phyloP scores from a whole-genome alignment of 2,113 vertebrate genomes.

The Zosterops hypoxanthus region DNA sequence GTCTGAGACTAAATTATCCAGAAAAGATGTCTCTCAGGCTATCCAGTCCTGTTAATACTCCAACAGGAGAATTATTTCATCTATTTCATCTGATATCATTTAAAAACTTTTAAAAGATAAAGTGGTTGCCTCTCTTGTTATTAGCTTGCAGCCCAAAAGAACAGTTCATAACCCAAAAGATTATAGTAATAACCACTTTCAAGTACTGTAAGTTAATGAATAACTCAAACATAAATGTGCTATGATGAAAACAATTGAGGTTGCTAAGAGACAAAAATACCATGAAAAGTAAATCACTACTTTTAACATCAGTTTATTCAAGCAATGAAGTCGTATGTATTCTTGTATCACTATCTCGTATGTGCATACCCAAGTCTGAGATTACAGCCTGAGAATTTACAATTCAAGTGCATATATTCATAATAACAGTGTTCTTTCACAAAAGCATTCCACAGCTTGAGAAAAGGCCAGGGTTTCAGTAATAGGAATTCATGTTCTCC shows the following conservation, averaged over 20 bases:
- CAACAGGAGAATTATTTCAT: not conserved
- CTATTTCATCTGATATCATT: not conserved
- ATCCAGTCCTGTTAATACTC: not conserved
- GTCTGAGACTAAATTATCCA: not conserved
- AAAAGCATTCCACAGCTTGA: constrained; percentile 18
- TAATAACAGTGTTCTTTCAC: constrained; percentile 23
- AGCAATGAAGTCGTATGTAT: not conserved
- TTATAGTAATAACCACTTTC: constrained; percentile 3
- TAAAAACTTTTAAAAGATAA: not conserved
- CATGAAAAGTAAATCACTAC: constrained; percentile 36
- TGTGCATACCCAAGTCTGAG: not conserved
- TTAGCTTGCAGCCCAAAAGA: not conserved
- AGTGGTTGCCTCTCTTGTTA: not conserved
- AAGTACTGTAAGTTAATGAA: constrained; percentile 15
- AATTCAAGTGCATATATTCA: not conserved
- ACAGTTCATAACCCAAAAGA: constrained; percentile 20
- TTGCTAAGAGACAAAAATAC: constrained; percentile 44
- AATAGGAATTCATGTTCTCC: not conserved
- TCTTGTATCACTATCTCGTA: constrained; percentile 4
- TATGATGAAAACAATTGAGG: constrained; percentile 22
- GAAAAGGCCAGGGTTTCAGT: not conserved
- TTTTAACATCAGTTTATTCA: constrained; percentile 47
- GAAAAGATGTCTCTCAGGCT: not conserved
- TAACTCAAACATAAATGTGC: constrained; percentile 27
- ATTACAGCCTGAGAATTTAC: constrained; percentile 23